Evolutionary conservation across 1,140 invertebrate genomes (phyloP).

Genomic region (Pygmarrhopalites habei): DNA sequence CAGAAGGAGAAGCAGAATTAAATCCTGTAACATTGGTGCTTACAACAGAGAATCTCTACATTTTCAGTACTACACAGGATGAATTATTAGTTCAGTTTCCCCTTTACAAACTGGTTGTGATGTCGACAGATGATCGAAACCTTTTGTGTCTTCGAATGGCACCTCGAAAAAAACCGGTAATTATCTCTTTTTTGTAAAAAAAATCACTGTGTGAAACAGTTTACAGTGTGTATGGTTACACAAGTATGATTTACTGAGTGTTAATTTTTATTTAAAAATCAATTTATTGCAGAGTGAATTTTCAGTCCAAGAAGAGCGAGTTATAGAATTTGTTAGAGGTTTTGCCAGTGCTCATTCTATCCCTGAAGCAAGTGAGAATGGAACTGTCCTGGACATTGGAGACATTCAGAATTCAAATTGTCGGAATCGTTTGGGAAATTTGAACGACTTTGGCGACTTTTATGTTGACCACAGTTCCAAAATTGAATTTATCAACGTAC

Average conservation of each 20-base stretch:
- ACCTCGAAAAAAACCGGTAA: background rate
- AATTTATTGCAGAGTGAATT: slow-evolving; percentile 15
- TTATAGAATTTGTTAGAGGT: slow-evolving; percentile 26
- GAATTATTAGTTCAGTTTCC: background rate
- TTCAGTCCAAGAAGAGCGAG: slow-evolving; percentile 17
- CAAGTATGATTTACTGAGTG: background rate
- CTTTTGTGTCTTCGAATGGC: background rate
- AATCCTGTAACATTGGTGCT: background rate
- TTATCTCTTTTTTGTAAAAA: background rate
- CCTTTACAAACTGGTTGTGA: background rate
- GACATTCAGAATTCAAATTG: background rate
- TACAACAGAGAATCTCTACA: background rate
- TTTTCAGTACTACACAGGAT: background rate
- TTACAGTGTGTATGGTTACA: background rate
- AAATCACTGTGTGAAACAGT: background rate
- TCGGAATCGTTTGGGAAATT: too few relatives aligned
- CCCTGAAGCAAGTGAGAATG: background rate
- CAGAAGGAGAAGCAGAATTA: background rate
- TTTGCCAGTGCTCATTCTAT: background rate
- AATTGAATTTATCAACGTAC: slow-evolving; percentile 9
- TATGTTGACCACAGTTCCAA: slow-evolving; percentile 6
- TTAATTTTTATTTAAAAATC: slow-evolving; percentile 3
- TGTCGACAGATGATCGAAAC: background rate
- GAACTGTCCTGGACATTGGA: background rate
- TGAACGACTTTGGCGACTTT: slow-evolving; percentile 5